phyloP scores from a whole-genome alignment of 1,140 invertebrate species.

The Cecropterus lyciades region DNA sequence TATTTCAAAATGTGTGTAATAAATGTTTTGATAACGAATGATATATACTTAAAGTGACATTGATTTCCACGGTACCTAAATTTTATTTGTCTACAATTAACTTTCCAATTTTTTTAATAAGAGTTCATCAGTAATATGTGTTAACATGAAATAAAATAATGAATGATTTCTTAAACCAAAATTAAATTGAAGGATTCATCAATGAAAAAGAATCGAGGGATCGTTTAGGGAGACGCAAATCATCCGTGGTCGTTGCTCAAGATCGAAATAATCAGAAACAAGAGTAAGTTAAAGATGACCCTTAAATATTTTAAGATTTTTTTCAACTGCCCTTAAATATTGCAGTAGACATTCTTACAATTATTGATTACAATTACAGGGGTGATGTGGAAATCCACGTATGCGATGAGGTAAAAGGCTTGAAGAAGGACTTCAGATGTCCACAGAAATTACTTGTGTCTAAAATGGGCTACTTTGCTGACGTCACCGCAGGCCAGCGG shows the following conservation, averaged over 20 bases:
- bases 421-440: conserved; percentile 95
- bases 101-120: too few species aligned
- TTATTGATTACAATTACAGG: conserved; percentile 76
- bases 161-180: background rate
- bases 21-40: conserved; percentile 4
- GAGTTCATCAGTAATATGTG: too few species aligned
- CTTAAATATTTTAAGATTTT: background rate
- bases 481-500: conserved; percentile 92
- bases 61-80: background rate
- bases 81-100: too few species aligned
- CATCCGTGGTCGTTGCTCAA: conserved; percentile 69
- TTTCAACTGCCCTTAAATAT: background rate
- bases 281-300: conserved; percentile 78
- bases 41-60: too few species aligned
- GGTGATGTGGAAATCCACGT: conserved; percentile 94
- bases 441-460: conserved; percentile 92
- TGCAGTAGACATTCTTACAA: background rate
- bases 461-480: conserved; percentile 98
- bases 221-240: conserved; percentile 77
- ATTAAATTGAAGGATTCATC: conserved; percentile 62
- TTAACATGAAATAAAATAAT: background rate
- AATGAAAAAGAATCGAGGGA: conserved; percentile 78
- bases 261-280: conserved; percentile 72
- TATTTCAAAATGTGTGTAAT: background rate
- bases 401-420: conserved; percentile 93